Base-by-base conservation (phyloP, 2,888 invertebrate species). In the Erpobdella octoculata region DNA sequence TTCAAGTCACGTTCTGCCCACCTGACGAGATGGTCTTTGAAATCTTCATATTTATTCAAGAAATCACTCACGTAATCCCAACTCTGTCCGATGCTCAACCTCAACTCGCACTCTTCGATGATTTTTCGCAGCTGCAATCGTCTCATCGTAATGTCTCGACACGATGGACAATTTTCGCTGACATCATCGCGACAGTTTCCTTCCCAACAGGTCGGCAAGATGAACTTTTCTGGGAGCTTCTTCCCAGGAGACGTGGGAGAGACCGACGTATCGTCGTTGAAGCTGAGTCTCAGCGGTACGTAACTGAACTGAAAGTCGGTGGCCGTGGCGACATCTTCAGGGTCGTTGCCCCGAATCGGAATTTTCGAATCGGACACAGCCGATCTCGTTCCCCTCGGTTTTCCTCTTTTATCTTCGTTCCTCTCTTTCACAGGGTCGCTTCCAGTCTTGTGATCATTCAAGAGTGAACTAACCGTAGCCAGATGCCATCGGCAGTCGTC, bases 111-210 rank as follows among this genome's bases (percentile, higher is more conserved):
- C 21, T 28, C 41, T 2, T 25, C 31, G 3, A 46, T 33, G 28
- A 67, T 37, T 18, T 38, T 67, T 33, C 37, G 8, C 28, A 67
- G 46, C 31, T 67, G 67, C 41, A 67, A 31, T 25, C 67, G 46
- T 25, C 67, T 33, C 5, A 25, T 46, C 28, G 31, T 67, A 41
- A 46, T 31, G 9, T 38, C 67, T 12, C 46, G 46, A 8, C 46
- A 53, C 8, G 18, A 25, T 12, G 21, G 53, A n/a, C 53, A 53
- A 25, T 53, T 53, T 15, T n/a, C 21, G 1, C 8, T 6, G 18
- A n/a, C 53, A 1, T n/a, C 53, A 9, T 25, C 1, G 53, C 15
- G 9, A 53, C 53, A 12, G 21, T 28, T 28, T 53, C 28, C 53
- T 9, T n/a, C 15, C 53, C 53, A 53, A n/a, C 53, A 53, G 9